Conservation (phyloP, 2,113 vertebrate genomes). For the Spea bombifrons region DNA sequence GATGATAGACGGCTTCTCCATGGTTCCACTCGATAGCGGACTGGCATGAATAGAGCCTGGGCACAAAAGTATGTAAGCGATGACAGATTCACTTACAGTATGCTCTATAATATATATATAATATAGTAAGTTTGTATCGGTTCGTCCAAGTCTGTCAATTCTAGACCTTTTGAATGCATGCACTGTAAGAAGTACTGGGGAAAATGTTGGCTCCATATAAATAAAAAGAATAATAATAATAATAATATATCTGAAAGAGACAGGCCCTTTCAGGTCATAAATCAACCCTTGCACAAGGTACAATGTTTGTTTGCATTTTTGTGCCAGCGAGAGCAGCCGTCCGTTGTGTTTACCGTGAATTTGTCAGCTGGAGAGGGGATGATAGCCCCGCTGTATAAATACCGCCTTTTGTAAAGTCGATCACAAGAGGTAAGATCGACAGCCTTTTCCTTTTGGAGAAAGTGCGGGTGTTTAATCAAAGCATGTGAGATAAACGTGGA, state of each 20-base stretch:
- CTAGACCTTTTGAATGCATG: not conserved
- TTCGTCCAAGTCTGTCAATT: too few species aligned
- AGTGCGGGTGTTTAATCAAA: too few species aligned
- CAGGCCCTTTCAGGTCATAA: conserved; percentile 1
- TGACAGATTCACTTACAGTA: too few species aligned
- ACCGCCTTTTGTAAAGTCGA: not conserved
- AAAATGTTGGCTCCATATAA: not conserved
- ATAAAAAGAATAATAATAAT: too few species aligned
- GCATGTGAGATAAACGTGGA: too few species aligned
- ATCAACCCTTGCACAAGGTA: not conserved
- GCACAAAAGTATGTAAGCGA: too few species aligned
- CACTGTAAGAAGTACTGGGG: not conserved
- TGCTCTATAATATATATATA: too few species aligned
- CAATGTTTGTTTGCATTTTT: not conserved
- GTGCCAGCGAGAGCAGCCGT: conserved; percentile 15
- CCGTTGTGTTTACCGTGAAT: conserved; percentile 21
- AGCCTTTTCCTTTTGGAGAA: conserved; percentile 22
- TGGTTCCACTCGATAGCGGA: too few species aligned
- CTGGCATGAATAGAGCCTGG: too few species aligned
- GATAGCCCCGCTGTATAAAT: conserved; percentile 15
- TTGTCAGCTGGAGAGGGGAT: conserved; percentile 28
- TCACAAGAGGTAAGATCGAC: conserved; percentile 27
- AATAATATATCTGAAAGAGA: too few species aligned
- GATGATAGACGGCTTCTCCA: too few species aligned
- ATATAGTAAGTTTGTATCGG: too few species aligned